These are phyloP conservation scores for Bubo blakistoni DNA, from an alignment of 2,113 vertebrate species.

Conservation along the genomic window DNA sequence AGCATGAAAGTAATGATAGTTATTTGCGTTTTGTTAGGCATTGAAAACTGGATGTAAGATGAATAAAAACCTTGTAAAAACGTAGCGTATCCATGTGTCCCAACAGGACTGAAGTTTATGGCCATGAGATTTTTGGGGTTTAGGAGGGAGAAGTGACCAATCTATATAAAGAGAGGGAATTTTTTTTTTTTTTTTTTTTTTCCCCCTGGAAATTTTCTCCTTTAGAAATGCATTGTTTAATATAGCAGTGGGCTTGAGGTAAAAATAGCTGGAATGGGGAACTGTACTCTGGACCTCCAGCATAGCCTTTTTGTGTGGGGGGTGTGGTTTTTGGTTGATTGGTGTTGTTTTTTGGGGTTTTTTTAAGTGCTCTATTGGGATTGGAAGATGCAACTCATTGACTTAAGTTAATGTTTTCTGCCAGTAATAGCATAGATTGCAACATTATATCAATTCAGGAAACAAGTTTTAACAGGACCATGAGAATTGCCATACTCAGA, in stretches of 20 bases:
- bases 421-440: background rate
- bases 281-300: background rate
- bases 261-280: background rate
- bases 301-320: background rate
- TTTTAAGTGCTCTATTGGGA: background rate
- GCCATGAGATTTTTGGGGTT: background rate
- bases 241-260: background rate
- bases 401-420: background rate
- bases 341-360: too few species aligned
- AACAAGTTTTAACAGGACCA: background rate
- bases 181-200: background rate
- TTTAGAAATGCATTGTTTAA: slow-evolving; percentile 8
- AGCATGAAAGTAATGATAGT: background rate
- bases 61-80: background rate
- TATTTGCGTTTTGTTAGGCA: background rate
- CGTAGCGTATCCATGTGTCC: background rate
- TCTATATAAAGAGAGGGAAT: background rate
- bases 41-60: background rate
- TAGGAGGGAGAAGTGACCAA: background rate
- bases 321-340: background rate
- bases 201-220: background rate
- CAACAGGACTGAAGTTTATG: background rate
- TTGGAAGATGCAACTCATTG: background rate
- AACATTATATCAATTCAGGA: background rate
- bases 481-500: background rate